Evolutionary conservation across 2,888 invertebrate species (phyloP), one percentile per base, ranked within the genome.

Genomic region (Pemphredon lugubris): DNA sequence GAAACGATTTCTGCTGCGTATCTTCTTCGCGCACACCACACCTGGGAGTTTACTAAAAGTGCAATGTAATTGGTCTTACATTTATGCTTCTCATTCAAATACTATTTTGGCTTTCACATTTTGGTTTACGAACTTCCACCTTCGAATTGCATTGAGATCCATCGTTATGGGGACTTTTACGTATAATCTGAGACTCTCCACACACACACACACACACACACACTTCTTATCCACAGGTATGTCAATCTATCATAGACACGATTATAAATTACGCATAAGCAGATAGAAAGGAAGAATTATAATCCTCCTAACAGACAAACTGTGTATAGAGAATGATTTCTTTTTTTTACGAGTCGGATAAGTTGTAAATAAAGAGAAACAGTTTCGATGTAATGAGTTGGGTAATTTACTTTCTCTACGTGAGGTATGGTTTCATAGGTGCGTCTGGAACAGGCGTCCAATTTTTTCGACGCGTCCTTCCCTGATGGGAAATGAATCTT

Each of bases 361-460:
- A 68, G 63, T 47, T 71, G 65, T 79, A 63, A 76, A 69, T 73
- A 72, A 79, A 72, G 42, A 16, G 32, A 21, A 54, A 42, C 37
- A 26, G 42, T 59, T 61, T 57, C 45, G 61, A 60, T 26, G 45
- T 42, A 55, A 45, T 51, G 39, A 64, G 61, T 48, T 69, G 44
- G 9, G 23, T 18, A 48, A 37, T 44, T 63, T 42, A 59, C 21
- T 66, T 23, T 48, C 23, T 26, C 14, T 51, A 14, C 47, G 30
- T 14, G n/a, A n/a, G n/a, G n/a, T n/a, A n/a, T n/a, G n/a, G n/a
- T n/a, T n/a, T n/a, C n/a, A n/a, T 13, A 44, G 47, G 39, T 47
- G 23, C 16, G 32, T 30, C 14, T 26, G 45, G 48, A 61, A 58
- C 58, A 61, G 65, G 21, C 23, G 37, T 53, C 54, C 39, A 26